Evolutionary conservation across 2,797 vertebrate species (phyloP).

Genomic region (Clarias fuscus): DNA sequence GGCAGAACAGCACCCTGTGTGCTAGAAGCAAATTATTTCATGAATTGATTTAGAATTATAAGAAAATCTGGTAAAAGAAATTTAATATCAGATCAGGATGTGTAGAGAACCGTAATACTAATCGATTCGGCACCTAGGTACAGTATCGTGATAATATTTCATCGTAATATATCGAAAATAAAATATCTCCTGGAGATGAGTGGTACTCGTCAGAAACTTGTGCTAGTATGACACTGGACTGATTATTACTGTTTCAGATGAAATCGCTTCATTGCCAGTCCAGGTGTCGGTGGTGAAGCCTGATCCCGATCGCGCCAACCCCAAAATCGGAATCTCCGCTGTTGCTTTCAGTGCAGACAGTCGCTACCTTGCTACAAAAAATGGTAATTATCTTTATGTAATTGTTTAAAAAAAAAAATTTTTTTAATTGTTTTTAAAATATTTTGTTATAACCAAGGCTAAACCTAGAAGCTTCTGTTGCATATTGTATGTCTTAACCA

Average conservation of each 20-base stretch:
- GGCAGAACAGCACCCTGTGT: no score
- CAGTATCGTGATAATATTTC: no score
- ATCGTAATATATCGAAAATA: background rate
- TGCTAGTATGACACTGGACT: background rate
- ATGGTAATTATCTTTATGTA: conserved; percentile 71
- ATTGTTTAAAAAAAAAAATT: no score
- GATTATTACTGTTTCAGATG: conserved; percentile 76
- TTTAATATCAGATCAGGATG: no score
- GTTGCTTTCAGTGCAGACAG: conserved; percentile 91
- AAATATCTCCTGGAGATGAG: background rate
- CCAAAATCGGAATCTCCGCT: conserved; percentile 86
- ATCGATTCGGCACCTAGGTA: no score
- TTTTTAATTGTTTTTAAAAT: background rate
- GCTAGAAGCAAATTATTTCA: no score
- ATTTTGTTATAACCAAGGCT: background rate
- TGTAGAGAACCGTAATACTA: no score
- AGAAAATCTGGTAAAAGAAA: no score
- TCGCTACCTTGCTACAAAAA: conserved; percentile 90
- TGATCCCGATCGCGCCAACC: conserved; percentile 87
- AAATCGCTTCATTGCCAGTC: conserved; percentile 77
- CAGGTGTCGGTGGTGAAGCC: conserved; percentile 85
- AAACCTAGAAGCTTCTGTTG: background rate
- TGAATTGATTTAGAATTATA: no score
- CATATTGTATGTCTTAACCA: background rate
- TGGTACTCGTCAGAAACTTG: no score